Evolutionary conservation across 2,113 vertebrate species (phyloP), one percentile per base, ranked within the genome.

Genomic region (Anhinga rufa): DNA sequence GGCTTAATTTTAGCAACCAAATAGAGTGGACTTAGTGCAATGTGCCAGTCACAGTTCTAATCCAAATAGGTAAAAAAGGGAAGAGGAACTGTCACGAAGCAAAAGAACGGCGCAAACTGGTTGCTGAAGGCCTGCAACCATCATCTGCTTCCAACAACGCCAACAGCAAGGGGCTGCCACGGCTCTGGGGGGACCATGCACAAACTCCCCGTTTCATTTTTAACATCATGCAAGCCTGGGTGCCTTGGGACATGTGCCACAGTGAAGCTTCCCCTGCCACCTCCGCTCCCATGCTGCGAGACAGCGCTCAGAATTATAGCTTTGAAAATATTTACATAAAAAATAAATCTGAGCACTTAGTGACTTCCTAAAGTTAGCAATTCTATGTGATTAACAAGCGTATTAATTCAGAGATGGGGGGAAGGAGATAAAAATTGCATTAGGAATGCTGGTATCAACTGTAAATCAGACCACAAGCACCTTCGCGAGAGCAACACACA

Each of bases 301-400:
- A 42, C 74, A 69, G 90, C 4, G 51, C 87, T 92, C 40, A 17
- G 86, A 95, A 89, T 94, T 86, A 89, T 13, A 62, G 78, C 85
- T 89, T 87, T 46, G 90, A 94, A 97, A 97, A 97, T 95, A 97
- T 97, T 97, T 87, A 95, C 65, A 86, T 92, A 36, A 95, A 94
- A 95, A 84, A 86, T 79, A 96, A 87, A 93, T 93, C 88, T 84
- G 92, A 94, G 86, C 86, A 83, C 86, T 93, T 85, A 91, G 90
- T 71, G 72, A 78, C 72, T 77, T 66, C 70, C 88, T 95, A 58
- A 58, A 46, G 78, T 78, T 69, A 93, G 86, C 87, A 85, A 96
- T 97, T 93, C 55, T 36, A 3, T 75, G 88, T 97, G 95, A 94
- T 92, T 94, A 95, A 93, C 83, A 90, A 96, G 93, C 66, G 4